These are phyloP conservation scores for Acrocephalus scirpaceus DNA, from an alignment of 2,797 vertebrate species.

Conservation along the genomic window DNA sequence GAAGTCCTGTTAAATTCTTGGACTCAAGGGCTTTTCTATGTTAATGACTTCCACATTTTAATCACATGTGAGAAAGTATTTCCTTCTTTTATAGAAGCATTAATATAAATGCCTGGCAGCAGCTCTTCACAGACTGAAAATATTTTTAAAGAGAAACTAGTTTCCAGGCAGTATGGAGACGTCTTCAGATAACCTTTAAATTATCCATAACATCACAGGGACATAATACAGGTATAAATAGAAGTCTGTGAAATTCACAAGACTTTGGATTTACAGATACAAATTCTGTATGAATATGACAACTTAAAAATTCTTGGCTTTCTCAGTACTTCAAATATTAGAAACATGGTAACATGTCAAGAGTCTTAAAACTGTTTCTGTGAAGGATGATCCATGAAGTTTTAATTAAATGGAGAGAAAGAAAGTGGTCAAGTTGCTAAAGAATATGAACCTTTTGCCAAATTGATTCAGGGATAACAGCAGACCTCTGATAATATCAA, in stretches of 20 bases:
- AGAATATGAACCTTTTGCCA: neutral
- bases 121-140: neutral
- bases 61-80: neutral
- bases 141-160: neutral
- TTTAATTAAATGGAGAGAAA: neutral
- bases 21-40: neutral
- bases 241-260: neutral
- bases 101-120: neutral
- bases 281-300: neutral
- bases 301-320: neutral
- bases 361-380: neutral
- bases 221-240: neutral
- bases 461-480: neutral
- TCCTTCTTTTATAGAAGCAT: slow-evolving; percentile 16
- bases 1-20: slow-evolving; percentile 10
- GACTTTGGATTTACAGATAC: neutral
- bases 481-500: neutral
- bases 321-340: neutral
- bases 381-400: neutral
- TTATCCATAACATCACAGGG: neutral
- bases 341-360: neutral
- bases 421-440: neutral
- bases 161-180: neutral
- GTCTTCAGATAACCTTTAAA: neutral
- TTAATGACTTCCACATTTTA: slow-evolving; percentile 53